Base-by-base conservation (phyloP, 2,888 invertebrate species). In the Temnothorax unifasciatus region DNA sequence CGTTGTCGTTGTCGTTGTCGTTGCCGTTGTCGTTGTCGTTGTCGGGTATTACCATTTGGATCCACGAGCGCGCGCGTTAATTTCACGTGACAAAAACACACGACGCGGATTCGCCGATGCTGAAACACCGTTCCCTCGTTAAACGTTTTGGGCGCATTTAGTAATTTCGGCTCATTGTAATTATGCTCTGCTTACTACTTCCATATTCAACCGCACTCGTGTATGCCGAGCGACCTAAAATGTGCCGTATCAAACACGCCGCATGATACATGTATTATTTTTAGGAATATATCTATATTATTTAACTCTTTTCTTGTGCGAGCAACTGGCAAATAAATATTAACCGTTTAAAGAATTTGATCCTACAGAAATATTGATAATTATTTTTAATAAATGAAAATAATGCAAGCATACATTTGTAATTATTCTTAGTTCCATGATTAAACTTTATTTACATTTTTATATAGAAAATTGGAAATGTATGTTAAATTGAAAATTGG, bases 41-140 rank as follows among this genome's bases (percentile, higher is more conserved):
- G 84, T 84, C 88, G 83, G 82, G 71, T 87, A 90, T 87, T 85
- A 82, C 83, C 71, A 59, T 74, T 64, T 64, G 66, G 54, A 76
- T 68, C 81, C 82, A 82, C 86, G 54, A 64, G 81, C 69, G 81
- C 75, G 64, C 75, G 69, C 68, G 76, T 90, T 85, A 82, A 85
- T 86, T 87, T 81, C 74, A 44, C 52, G 71, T 82, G 69, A 63
- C 84, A 81, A 81, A 81, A 81, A 81, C 79, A 81, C 79, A 81
- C 79, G 79, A 61, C 79, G 79, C 73, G 73, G 79, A 81, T 81
- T 81, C 79, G 79, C 79, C 79, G 79, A 81, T 81, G 79, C 79
- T 81, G 79, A 81, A 81, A 81, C 79, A 81, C 79, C 79, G 73
- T 81, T 81, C 79, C 79, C 79, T 81, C 79, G 79, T 81, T 81